Base-by-base conservation (phyloP, 2,888 invertebrate genomes). In the Microdon myrmicae region DNA sequence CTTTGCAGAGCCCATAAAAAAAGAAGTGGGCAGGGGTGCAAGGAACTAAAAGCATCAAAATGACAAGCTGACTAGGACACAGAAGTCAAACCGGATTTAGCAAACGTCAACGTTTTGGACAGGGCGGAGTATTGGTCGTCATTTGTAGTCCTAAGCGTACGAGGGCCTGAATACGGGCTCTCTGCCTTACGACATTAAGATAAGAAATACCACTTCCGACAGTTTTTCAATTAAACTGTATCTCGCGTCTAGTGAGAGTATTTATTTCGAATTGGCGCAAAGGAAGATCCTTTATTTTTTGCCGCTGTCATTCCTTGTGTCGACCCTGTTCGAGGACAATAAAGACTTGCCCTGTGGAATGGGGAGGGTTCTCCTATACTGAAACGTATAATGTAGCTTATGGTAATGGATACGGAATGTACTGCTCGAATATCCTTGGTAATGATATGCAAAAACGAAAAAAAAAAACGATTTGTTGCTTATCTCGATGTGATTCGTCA, bases 401-500 rank as follows among this genome's bases (percentile, higher is more conserved):
- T n/a, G n/a, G n/a, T n/a, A n/a, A n/a, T n/a, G n/a, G n/a, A 37
- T 43, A 23, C 34, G 8, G 17, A n/a, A 38, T 35, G 34, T 9
- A 26, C 14, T 25, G 14, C 26, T 37, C 25, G 28, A 31, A 44
- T 53, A 61, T 55, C 60, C 55, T 49, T 28, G 14, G 16, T 67
- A 69, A 70, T 70, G 67, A 61, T 70, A 70, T 70, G 70, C 70
- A 68, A 59, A 69, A 58, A 22, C 48, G 51, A 56, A 56, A 64
- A 6, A 23, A 47, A 58, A 38, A 20, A 64, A 58, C 64, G 64
- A 64, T 58, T 64, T 64, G 64, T 69, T 60, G 68, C 69, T 70
- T 70, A 70, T 70, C 70, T 68, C 59, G 58, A 67, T 64, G 67
- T 60, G 69, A 70, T 70, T 68, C 70, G 70, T 70, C 70, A 70